These are phyloP conservation scores for Omphaloscelis lunosa DNA, from an alignment of 2,888 invertebrate genomes.

Conservation along the genomic window DNA sequence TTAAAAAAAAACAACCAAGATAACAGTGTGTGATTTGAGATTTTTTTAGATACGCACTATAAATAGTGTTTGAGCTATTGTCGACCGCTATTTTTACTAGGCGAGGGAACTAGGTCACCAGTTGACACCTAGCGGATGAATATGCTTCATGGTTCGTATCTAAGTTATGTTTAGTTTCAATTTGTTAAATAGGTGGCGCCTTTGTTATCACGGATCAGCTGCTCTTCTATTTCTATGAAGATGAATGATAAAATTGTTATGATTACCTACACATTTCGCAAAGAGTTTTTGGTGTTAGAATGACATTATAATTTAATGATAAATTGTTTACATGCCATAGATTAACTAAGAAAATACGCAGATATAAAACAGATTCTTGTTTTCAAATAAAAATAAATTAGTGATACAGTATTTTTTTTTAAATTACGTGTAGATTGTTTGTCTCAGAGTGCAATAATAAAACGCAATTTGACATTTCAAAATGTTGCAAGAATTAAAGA, in stretches of 20 bases:
- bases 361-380: background rate
- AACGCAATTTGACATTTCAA: constrained; percentile 43
- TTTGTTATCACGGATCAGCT: constrained; percentile 36
- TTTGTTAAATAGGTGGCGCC: constrained; percentile 72
- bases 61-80: constrained; percentile 90
- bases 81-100: constrained; percentile 88
- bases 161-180: constrained; percentile 66
- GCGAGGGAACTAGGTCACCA: constrained; percentile 87
- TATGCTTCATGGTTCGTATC: constrained; percentile 71
- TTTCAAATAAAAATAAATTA: background rate
- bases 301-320: background rate
- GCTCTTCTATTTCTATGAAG: constrained; percentile 1
- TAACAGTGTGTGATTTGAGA: constrained; percentile 79
- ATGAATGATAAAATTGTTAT: background rate
- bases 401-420: background rate
- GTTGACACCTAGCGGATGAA: constrained; percentile 78
- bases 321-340: background rate
- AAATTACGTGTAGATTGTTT: background rate
- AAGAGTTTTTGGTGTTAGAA: background rate
- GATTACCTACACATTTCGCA: background rate
- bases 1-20: constrained; percentile 79
- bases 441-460: constrained; percentile 35
- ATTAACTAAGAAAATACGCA: background rate
- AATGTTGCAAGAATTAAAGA: constrained; percentile 32
- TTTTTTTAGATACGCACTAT: constrained; percentile 87